These are phyloP conservation scores for Berghia stephanieae DNA, from an alignment of 1,140 invertebrate species.

Conservation along the genomic window DNA sequence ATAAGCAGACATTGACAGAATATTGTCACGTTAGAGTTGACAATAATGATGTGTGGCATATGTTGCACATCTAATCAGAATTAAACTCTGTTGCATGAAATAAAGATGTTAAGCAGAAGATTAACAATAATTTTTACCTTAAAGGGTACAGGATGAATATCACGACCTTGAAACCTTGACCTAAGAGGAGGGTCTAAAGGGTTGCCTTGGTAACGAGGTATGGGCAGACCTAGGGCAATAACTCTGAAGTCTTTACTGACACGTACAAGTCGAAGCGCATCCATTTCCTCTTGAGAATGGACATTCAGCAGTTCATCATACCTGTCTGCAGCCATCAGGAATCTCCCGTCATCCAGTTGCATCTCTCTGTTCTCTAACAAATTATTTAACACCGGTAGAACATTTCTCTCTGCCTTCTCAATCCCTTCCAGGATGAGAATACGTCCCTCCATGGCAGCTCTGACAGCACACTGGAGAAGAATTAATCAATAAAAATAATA, in stretches of 20 bases:
- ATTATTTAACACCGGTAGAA: slow-evolving; percentile 97
- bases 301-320: slow-evolving; percentile 92
- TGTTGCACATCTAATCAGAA: too few relatives aligned
- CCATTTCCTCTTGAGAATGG: slow-evolving; percentile 80
- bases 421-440: slow-evolving; percentile 95
- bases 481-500: not conserved
- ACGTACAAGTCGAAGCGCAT: slow-evolving; percentile 85
- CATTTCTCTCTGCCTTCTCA: slow-evolving; percentile 97
- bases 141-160: slow-evolving; percentile 73
- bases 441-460: slow-evolving; percentile 87
- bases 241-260: slow-evolving; percentile 82
- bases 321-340: slow-evolving; percentile 85
- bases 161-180: slow-evolving; percentile 92
- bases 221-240: slow-evolving; percentile 64
- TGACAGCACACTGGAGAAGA: slow-evolving; percentile 80
- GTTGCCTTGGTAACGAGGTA: slow-evolving; percentile 78
- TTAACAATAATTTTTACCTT: slow-evolving; percentile 41
- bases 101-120: not conserved
- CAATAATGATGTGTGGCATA: too few relatives aligned
- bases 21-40: too few relatives aligned
- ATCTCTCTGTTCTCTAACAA: slow-evolving; percentile 98
- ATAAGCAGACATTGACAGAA: too few relatives aligned
- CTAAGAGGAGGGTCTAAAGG: slow-evolving; percentile 94
- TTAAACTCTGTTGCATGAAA: too few relatives aligned
- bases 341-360: slow-evolving; percentile 96